These are phyloP conservation scores for Odontothrips loti DNA, from an alignment of 2,888 invertebrate genomes.

Conservation along the genomic window DNA sequence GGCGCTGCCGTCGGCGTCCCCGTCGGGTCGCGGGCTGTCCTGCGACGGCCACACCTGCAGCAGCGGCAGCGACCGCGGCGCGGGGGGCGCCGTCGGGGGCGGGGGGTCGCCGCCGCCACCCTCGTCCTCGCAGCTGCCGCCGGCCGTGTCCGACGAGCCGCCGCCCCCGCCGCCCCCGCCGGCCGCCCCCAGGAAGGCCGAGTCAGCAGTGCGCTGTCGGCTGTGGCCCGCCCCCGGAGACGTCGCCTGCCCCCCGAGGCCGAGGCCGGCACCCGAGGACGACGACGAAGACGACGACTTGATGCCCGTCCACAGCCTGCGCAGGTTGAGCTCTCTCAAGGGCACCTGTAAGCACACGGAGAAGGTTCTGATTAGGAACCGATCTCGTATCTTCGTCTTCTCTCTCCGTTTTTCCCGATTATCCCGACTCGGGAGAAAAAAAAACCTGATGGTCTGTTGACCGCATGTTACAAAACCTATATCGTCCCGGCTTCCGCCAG, in stretches of 20 bases:
- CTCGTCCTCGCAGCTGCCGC: slow-evolving; percentile 34
- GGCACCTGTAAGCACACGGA: slow-evolving; percentile 44
- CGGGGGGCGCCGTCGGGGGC: slow-evolving; percentile 31
- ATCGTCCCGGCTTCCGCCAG: too few species aligned
- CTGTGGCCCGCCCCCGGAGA: too few species aligned
- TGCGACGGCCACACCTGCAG: slow-evolving; percentile 65
- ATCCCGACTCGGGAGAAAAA: too few species aligned
- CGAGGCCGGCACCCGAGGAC: background rate
- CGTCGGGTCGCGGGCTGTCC: slow-evolving; percentile 64
- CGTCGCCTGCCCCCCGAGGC: too few species aligned
- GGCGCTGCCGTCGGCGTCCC: slow-evolving; percentile 51
- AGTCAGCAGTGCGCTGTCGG: background rate
- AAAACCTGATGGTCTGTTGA: too few species aligned
- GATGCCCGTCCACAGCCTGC: slow-evolving; percentile 43
- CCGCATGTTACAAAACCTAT: too few species aligned
- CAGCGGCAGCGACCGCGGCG: slow-evolving; percentile 45
- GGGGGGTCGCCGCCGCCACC: slow-evolving; percentile 33
- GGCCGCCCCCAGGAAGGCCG: slow-evolving; percentile 41
- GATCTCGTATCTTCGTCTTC: too few species aligned
- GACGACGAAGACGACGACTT: slow-evolving; percentile 27
- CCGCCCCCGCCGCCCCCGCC: slow-evolving; percentile 31
- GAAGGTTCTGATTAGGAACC: background rate
- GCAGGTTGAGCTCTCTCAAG: slow-evolving; percentile 45
- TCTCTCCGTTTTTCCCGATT: too few species aligned
- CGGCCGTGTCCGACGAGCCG: slow-evolving; percentile 38